Percentiles rank a stretch among this genome's conserved stretches.
These are phyloP conservation scores for Cetonia aurata DNA, from an alignment of 2,888 invertebrate genomes.

Conservation along the genomic window DNA sequence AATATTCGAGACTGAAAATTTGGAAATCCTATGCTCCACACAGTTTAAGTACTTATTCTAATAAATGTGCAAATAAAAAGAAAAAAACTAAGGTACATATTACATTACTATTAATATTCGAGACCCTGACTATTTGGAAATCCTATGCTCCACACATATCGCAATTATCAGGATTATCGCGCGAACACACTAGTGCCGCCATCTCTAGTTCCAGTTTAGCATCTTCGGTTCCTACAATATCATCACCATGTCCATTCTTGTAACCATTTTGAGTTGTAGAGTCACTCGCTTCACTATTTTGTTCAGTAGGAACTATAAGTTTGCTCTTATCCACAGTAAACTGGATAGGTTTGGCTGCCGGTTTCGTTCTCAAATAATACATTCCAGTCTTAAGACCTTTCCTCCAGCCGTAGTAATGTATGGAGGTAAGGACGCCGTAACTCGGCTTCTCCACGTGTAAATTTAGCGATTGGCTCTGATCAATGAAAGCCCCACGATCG, in stretches of 20 bases:
- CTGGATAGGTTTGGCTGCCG: constrained; percentile 96
- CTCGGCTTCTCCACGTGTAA: constrained; percentile 96
- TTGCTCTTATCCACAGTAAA: constrained; percentile 95
- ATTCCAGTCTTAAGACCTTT: constrained; percentile 98
- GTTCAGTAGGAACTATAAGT: constrained; percentile 61
- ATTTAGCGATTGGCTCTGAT: constrained; percentile 98
- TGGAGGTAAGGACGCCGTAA: constrained; percentile 93
- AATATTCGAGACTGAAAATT: too few species aligned
- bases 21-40: too few species aligned
- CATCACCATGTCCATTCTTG: constrained; percentile 56
- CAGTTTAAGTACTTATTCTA: too few species aligned
- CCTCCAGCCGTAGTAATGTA: constrained; percentile 99
- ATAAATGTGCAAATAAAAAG: too few species aligned
- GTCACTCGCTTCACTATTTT: constrained; percentile 42
- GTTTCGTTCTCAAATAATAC: constrained; percentile 97
- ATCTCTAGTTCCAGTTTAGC: constrained; percentile 66
- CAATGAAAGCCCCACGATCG: constrained; percentile 97
- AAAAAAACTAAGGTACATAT: too few species aligned
- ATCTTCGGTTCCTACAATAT: constrained; percentile 34
- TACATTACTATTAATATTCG: too few species aligned
- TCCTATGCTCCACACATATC: constrained; percentile 86
- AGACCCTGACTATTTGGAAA: not conserved
- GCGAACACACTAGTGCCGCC: constrained; percentile 86
- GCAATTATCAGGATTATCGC: constrained; percentile 89
- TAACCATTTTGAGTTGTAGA: constrained; percentile 42